These are phyloP conservation scores for Acipenser ruthenus DNA, from an alignment of 2,797 vertebrate species.

Conservation along the genomic window DNA sequence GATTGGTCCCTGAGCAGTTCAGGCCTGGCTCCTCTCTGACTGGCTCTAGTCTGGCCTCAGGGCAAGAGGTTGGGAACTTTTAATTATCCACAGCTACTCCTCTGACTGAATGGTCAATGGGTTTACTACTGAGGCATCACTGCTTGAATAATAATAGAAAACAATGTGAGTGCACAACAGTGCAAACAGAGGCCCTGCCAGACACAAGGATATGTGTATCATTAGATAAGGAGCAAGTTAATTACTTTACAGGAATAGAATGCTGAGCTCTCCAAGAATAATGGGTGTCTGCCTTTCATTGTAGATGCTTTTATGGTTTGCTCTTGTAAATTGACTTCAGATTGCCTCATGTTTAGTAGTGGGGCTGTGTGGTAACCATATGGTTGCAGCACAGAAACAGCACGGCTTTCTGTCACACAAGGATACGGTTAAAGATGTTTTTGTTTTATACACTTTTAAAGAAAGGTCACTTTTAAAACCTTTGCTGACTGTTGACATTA, in stretches of 20 bases:
- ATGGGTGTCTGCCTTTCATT: slow-evolving; percentile 56
- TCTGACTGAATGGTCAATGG: slow-evolving; percentile 80
- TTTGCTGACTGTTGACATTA: no score
- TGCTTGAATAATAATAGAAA: slow-evolving; percentile 78
- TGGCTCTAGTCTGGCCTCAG: slow-evolving; percentile 62
- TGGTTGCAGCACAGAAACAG: slow-evolving; percentile 40
- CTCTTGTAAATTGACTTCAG: slow-evolving; percentile 34
- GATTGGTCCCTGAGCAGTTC: slow-evolving; percentile 57
- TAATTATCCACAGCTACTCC: slow-evolving; percentile 78
- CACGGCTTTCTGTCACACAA: slow-evolving; percentile 36
- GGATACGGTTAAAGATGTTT: slow-evolving; percentile 25
- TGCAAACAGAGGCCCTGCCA: slow-evolving; percentile 31
- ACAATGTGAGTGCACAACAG: slow-evolving; percentile 51
- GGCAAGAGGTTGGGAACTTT: slow-evolving; percentile 83
- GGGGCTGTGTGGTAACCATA: slow-evolving; percentile 51
- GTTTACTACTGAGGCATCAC: slow-evolving; percentile 68
- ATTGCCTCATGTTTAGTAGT: slow-evolving; percentile 40
- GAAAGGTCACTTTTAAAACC: neutral
- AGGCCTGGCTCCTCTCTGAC: slow-evolving; percentile 60
- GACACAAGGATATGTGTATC: slow-evolving; percentile 52
- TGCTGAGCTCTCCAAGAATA: slow-evolving; percentile 28
- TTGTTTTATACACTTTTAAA: neutral
- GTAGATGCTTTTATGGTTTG: slow-evolving; percentile 29
- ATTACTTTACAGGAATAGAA: slow-evolving; percentile 55
- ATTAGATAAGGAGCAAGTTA: slow-evolving; percentile 62